Conservation (phyloP, 2,113 vertebrate genomes). For the Cyanoderma ruficeps region DNA sequence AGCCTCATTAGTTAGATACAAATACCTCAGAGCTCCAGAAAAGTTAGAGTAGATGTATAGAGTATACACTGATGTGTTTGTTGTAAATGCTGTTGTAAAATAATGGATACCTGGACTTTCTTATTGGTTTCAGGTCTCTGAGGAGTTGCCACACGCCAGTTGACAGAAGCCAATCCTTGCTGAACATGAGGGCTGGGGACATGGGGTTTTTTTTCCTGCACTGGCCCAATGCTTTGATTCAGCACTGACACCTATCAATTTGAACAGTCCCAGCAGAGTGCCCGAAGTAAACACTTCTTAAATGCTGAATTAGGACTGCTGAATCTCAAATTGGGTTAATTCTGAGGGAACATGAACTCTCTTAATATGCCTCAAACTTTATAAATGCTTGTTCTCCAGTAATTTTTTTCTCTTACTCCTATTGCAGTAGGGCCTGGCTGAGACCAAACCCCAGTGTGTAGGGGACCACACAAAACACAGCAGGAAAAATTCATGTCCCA, state of each 20-base stretch:
- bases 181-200: background rate
- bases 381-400: background rate
- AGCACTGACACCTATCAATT: background rate
- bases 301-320: background rate
- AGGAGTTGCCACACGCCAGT: background rate
- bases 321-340: background rate
- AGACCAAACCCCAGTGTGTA: background rate
- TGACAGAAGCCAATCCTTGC: background rate
- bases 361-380: background rate
- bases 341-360: background rate
- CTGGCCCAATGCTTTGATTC: background rate
- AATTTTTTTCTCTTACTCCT: background rate
- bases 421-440: background rate
- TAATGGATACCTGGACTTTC: background rate
- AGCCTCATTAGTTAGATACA: background rate
- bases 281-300: background rate
- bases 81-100: background rate
- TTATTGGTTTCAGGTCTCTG: background rate
- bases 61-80: background rate
- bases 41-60: background rate
- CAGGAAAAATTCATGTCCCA: background rate
- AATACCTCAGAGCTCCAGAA: background rate
- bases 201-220: background rate
- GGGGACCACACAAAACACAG: background rate
- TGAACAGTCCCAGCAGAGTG: background rate